These are phyloP conservation scores for Hormaphis cornu DNA, from an alignment of 1,140 invertebrate species.

Conservation along the genomic window DNA sequence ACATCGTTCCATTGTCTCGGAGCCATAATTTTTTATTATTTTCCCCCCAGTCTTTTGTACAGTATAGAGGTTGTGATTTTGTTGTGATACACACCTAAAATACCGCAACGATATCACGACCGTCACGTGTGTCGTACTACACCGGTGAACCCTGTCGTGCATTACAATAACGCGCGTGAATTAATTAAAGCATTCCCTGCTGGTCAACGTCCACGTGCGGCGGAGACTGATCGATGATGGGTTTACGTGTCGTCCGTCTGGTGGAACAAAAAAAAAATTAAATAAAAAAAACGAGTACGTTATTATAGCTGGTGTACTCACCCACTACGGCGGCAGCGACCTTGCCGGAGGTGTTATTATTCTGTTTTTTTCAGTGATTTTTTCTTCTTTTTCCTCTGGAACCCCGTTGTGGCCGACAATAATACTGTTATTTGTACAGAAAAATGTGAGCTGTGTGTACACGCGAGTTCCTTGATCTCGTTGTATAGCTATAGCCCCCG, in stretches of 20 bases:
- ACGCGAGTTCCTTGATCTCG: not conserved
- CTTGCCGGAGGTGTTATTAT: not conserved
- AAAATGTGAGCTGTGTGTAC: not conserved
- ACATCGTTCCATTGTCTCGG: not conserved
- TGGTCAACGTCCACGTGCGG: not conserved
- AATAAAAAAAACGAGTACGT: not conserved
- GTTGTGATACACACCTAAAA: no score
- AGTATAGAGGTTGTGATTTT: no score
- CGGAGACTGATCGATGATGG: not conserved
- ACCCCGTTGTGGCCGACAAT: not conserved
- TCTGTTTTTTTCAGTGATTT: not conserved
- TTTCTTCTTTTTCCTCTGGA: no score
- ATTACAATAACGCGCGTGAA: not conserved
- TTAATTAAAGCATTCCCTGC: not conserved
- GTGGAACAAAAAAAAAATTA: no score
- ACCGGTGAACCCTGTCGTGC: not conserved
- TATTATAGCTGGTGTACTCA: no score
- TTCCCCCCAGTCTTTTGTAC: slow-evolving; percentile 5
- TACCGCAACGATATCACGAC: not conserved
- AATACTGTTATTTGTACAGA: not conserved
- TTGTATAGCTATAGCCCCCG: not conserved
- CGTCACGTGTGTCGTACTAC: no score
- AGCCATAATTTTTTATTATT: not conserved
- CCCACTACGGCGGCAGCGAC: not conserved
- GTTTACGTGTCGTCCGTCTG: not conserved